Conservation (phyloP, 2,113 vertebrate species). For the Anolis sagrei region DNA sequence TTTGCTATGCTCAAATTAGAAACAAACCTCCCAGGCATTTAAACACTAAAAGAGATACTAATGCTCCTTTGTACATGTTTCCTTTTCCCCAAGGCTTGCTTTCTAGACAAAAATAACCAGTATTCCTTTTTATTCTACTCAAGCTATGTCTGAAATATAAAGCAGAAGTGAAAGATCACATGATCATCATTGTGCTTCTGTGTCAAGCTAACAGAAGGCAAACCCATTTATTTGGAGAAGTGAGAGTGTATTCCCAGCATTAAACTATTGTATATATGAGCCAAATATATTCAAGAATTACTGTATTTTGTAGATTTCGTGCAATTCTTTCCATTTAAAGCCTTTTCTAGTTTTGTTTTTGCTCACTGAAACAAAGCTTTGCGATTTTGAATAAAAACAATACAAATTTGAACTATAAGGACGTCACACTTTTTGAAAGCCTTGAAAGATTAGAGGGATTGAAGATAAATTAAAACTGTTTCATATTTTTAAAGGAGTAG, state of each 20-base stretch:
- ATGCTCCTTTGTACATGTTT: neutral
- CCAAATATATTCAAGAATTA: neutral
- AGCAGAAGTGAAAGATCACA: neutral
- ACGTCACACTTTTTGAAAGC: constrained; percentile 3
- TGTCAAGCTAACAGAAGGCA: neutral
- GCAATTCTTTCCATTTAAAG: neutral
- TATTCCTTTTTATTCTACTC: neutral
- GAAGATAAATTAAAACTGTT: constrained; percentile 17
- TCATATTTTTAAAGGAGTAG: constrained; percentile 6
- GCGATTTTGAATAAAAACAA: constrained; percentile 4
- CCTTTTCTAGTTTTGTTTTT: neutral
- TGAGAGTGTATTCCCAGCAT: neutral
- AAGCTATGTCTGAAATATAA: neutral
- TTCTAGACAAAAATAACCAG: neutral
- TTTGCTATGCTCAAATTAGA: neutral
- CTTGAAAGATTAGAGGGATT: neutral
- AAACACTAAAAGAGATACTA: neutral
- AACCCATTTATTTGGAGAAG: neutral
- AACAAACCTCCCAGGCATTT: neutral
- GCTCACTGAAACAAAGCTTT: neutral
- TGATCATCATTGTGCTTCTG: neutral
- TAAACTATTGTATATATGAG: neutral
- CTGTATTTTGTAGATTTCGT: neutral
- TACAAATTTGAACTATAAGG: neutral
- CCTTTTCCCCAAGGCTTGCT: neutral